Evolutionary conservation across 53 echinoderm and acorn worm species (phyloP).

Genomic region (Henricia sp.): DNA sequence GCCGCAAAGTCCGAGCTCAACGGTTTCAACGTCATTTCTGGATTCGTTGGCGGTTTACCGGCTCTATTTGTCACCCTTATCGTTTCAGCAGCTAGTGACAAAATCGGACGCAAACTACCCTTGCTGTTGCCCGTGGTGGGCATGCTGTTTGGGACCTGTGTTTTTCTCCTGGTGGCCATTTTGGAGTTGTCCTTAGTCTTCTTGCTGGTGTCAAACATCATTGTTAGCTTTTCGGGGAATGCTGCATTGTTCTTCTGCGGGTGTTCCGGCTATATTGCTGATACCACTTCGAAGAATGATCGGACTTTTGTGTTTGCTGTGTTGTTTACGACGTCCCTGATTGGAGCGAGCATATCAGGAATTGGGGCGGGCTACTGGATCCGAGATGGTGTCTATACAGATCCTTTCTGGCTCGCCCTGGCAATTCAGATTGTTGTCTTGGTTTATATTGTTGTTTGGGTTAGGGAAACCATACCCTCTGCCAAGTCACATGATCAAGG

Average conservation of each 20-base stretch:
- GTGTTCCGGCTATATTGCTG: conserved; percentile 67
- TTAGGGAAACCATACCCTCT: conserved; percentile 54
- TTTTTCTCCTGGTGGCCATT: conserved; percentile 11
- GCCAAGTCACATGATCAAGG: conserved; percentile 1
- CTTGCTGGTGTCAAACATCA: conserved; percentile 32
- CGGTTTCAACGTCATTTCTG: conserved; percentile 33
- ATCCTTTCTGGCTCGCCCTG: conserved; percentile 69
- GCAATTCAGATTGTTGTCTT: conserved; percentile 29
- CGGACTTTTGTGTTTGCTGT: conserved; percentile 69
- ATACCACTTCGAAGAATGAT: conserved; percentile 67
- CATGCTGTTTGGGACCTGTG: conserved; percentile 32
- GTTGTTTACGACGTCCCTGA: conserved; percentile 58
- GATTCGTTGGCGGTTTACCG: conserved; percentile 42
- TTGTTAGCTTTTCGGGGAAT: conserved; percentile 63
- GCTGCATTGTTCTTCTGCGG: conserved; percentile 73
- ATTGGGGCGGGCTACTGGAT: conserved; percentile 76
- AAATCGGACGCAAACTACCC: conserved; percentile 51
- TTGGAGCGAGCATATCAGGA: conserved; percentile 63
- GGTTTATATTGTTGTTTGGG: conserved; percentile 59
- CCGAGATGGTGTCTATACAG: conserved; percentile 33
- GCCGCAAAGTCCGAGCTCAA: conserved; percentile 13
- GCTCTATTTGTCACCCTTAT: conserved; percentile 49
- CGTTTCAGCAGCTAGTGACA: conserved; percentile 43
- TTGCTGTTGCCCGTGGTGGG: conserved; percentile 36
- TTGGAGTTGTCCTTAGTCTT: background rate